Conservation (phyloP, 2,113 vertebrate genomes). For the Cebus imitator region DNA sequence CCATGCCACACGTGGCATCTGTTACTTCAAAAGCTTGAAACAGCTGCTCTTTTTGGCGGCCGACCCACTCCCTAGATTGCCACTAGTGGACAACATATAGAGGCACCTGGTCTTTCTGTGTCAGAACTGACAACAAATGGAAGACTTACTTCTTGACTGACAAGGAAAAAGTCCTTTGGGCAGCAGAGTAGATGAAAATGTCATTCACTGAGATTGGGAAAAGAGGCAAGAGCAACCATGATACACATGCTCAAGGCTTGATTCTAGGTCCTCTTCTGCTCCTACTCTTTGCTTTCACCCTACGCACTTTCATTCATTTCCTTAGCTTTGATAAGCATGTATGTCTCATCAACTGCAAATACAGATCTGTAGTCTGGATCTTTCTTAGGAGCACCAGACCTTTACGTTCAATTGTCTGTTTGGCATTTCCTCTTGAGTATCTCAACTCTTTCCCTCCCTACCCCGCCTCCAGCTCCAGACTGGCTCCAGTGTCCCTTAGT, state of each 20-base stretch:
- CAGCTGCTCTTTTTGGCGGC: not conserved
- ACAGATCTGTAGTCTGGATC: not conserved
- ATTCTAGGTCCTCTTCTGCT: not conserved
- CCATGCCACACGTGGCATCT: not conserved
- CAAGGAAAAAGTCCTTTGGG: not conserved
- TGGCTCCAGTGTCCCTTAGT: not conserved
- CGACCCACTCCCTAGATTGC: not conserved
- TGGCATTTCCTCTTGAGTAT: not conserved
- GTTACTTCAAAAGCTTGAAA: not conserved
- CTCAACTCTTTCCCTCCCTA: not conserved
- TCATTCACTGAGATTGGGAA: not conserved
- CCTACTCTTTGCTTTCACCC: not conserved
- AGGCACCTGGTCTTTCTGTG: not conserved
- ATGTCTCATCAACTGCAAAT: not conserved
- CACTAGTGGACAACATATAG: not conserved
- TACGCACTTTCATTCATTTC: not conserved
- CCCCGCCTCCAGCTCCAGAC: not conserved
- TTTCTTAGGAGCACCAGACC: not conserved
- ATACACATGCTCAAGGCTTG: not conserved
- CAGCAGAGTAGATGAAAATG: not conserved
- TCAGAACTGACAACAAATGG: not conserved
- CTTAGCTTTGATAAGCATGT: not conserved
- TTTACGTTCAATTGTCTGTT: not conserved
- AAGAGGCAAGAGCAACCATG: not conserved
- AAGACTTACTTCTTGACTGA: not conserved